Conservation (phyloP, 2,797 vertebrate genomes). For the Molossus alvarezi region DNA sequence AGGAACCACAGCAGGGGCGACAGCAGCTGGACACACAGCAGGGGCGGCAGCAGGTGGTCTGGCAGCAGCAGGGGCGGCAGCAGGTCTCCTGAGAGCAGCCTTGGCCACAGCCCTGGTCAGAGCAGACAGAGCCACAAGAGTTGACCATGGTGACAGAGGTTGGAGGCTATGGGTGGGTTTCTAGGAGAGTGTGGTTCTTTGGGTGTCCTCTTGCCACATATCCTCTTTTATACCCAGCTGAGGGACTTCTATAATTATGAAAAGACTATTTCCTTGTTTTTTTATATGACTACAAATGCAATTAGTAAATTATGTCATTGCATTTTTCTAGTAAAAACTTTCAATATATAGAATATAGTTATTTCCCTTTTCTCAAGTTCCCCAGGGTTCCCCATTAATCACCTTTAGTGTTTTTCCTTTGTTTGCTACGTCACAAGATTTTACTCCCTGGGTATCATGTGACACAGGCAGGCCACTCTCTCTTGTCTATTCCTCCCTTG, state of each 20-base stretch:
- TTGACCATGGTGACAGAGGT: constrained; percentile 35
- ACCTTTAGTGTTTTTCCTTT: background rate
- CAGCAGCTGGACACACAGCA: background rate
- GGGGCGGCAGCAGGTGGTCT: background rate
- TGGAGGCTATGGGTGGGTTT: background rate
- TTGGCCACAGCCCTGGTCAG: constrained; percentile 4
- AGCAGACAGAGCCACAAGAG: constrained; percentile 46
- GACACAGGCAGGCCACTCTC: background rate
- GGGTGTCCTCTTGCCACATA: background rate
- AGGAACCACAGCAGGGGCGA: too few species aligned
- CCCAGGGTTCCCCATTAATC: constrained; percentile 4
- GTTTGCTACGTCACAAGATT: background rate
- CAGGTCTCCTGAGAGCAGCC: background rate
- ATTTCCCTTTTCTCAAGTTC: constrained; percentile 4
- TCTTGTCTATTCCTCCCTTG: background rate
- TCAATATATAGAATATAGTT: background rate
- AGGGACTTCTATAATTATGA: background rate
- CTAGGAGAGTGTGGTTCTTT: background rate
- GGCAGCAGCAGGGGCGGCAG: background rate
- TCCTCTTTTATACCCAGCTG: constrained; percentile 75
- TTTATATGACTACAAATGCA: constrained; percentile 3
- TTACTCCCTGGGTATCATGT: background rate
- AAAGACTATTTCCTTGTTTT: constrained; percentile 60
- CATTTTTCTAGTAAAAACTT: constrained; percentile 37
- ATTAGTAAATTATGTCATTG: background rate